Evolutionary conservation across 37 sponge, comb jelly and placozoan species (phyloP), one percentile per base, ranked within the genome.

Genomic region (Haliclona indistincta): DNA sequence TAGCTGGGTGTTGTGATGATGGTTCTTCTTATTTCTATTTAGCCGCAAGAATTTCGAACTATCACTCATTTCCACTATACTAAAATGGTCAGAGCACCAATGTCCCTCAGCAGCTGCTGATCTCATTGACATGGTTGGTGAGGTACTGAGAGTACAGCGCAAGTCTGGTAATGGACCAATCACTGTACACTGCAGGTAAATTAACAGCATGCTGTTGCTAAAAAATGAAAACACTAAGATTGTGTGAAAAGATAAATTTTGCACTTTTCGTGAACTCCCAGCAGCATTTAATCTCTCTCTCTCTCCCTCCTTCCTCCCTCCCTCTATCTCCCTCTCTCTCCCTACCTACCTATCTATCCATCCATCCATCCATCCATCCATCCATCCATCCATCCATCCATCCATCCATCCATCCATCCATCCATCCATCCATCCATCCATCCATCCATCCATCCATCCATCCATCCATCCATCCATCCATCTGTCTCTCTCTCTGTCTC

Each of bases 181-280:
- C 64, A 85, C 86, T 5, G 86, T 91, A 38, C 96, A 96, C 71
- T 91, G 93, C 96, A 79, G 85, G 94, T 93, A 72, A 80, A 85
- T 62, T 41, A 56, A 22, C 4, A 0, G 43, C 67, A 11, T 34
- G 19, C 40, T 36, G 13, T 8, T 47, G 13, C 13, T 47, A 17
- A 47, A 47, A 17, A 17, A 47, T 47, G 49, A 47, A 17, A 47
- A 47, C 8, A 47, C 13, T 47, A 47, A 47, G 49, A 47, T 47
- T 47, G 49, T 47, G 8, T 47, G 8, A 13, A 17, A 47, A 47
- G 8, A 47, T 17, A 47, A 17, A 47, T 47, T 47, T 8, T 47
- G 8, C 8, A 47, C 13, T 47, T 47, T 23, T 7, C 40, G 19
- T 34, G 17, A 11, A 11, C 41, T 42, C 37, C 67, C 41, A 17